These are phyloP conservation scores for Tyrophagus putrescentiae DNA, from an alignment of 1,140 invertebrate species.

Conservation along the genomic window DNA sequence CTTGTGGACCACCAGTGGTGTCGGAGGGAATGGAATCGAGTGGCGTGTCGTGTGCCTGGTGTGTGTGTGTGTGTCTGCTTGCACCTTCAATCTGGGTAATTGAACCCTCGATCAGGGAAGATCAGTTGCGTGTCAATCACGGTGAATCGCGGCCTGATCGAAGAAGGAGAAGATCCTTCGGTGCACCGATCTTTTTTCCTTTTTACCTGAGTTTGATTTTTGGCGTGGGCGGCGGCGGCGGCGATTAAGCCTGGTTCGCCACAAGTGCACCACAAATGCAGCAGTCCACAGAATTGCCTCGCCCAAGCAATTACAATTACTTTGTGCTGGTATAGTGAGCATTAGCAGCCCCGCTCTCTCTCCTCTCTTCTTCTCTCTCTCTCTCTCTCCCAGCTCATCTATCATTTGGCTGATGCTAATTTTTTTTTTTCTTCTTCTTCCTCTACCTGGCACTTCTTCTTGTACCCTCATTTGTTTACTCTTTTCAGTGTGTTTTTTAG, in stretches of 20 bases:
- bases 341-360: background rate
- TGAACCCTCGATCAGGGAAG: too few species aligned
- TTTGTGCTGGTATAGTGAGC: background rate
- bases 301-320: slow-evolving; percentile 12
- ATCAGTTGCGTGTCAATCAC: slow-evolving; percentile 7
- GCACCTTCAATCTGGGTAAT: background rate
- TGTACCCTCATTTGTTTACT: slow-evolving; percentile 1
- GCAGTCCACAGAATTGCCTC: background rate
- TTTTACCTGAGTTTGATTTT: too few species aligned
- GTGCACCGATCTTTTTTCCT: too few species aligned
- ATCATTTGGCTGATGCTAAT: slow-evolving; percentile 13
- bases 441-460: background rate
- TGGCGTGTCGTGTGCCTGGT: too few species aligned
- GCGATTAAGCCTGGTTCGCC: too few species aligned
- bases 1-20: too few species aligned
- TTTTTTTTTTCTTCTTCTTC: background rate
- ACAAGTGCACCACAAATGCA: too few species aligned
- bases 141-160: background rate
- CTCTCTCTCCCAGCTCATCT: background rate
- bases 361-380: background rate
- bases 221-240: too few species aligned
- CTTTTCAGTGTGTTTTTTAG: background rate
- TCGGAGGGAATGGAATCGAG: too few species aligned
- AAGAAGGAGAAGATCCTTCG: background rate
- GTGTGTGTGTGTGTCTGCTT: too few species aligned